Evolutionary conservation across 2,888 invertebrate species (phyloP), one percentile per base, ranked within the genome.

Genomic region (Lithosia quadra): DNA sequence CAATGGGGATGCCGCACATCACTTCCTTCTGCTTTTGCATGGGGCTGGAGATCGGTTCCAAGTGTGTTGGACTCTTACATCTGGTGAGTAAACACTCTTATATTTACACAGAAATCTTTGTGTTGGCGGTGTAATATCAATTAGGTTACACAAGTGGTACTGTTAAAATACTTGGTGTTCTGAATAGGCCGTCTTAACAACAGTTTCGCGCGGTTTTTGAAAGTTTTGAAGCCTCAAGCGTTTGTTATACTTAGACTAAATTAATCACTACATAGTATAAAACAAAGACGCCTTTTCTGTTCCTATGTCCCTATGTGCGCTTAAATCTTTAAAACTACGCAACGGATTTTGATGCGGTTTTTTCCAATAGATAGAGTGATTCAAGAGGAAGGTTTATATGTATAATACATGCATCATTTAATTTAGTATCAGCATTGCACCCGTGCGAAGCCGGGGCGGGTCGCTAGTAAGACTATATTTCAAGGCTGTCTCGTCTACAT

Each of bases 21-120:
- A 91, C 91, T 2, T 89, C 90, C 18, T 94, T 92, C 86, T 92
- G 92, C 80, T 93, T 92, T 82, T 94, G 94, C 81, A 84, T 93
- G 84, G 91, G 91, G 0, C 88, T 94, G 28, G 92, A 93, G 80
- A 72, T 85, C 13, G 94, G 94, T 34, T 74, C 93, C 68, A 91
- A 85, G 76, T 65, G 87, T 73, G 84, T 94, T 53, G 93, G 87
- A 0, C 76, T 84, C 68, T 1, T 90, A 58, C 94, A 94, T 77
- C 72, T 92, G 86, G 94, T 94, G 65, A 88, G 87, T 73, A 18
- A 2, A 21, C 22, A 34, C 22, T 36, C 11, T 9, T 28, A n/a
- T 34, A 21, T 9, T 21, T 22, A 0, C 13, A n/a, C 10, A 22
- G 1, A 13, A 33, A 15, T 49, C 18, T n/a, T 49, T n/a, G 9